These are phyloP conservation scores for Acanthornis magna DNA, from an alignment of 2,797 vertebrate species.

Conservation along the genomic window DNA sequence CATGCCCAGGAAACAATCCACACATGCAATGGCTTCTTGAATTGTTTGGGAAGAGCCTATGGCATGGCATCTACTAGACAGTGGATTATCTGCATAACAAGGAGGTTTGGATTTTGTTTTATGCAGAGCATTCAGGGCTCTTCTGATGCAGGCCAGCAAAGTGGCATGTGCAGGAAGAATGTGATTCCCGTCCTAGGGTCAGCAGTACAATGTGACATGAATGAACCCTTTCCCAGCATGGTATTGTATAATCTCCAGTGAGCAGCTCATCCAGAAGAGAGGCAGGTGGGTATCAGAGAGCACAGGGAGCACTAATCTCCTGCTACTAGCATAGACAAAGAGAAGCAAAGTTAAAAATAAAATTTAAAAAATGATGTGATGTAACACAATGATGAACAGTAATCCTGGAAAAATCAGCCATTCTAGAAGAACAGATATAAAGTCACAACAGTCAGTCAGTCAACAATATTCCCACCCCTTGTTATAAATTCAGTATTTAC, in stretches of 20 bases:
- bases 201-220: neutral
- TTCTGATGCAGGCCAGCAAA: neutral
- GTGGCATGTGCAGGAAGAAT: neutral
- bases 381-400: neutral
- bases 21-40: neutral
- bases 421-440: neutral
- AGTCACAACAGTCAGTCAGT: neutral
- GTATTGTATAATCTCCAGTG: neutral
- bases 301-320: neutral
- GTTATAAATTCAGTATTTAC: neutral
- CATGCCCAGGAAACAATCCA: constrained; percentile 1
- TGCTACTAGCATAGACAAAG: neutral
- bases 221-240: neutral
- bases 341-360: neutral
- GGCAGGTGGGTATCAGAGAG: neutral
- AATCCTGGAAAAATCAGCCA: neutral
- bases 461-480: neutral
- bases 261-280: neutral
- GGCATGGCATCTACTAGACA: neutral
- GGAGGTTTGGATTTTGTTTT: constrained; percentile 26
- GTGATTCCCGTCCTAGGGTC: neutral
- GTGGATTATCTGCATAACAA: constrained; percentile 32
- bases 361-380: neutral
- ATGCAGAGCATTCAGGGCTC: neutral
- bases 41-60: neutral